These are phyloP conservation scores for Paratrypauchen microcephalus DNA, from an alignment of 2,797 vertebrate genomes.

Conservation along the genomic window DNA sequence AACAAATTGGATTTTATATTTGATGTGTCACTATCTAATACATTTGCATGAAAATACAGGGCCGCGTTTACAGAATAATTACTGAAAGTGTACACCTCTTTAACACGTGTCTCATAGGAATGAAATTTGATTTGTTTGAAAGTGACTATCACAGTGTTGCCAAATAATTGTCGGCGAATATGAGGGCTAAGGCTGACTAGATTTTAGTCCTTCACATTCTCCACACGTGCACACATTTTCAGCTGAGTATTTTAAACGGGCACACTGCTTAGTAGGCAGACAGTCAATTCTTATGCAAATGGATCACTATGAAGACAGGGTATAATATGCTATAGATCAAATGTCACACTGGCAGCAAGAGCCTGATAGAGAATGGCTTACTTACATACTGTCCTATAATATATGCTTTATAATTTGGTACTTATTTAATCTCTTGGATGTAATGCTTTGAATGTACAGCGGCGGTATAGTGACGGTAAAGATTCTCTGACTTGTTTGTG, in stretches of 20 bases:
- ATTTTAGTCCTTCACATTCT: slow-evolving; percentile 75
- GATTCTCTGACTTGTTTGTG: slow-evolving; percentile 43
- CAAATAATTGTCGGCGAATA: slow-evolving; percentile 84
- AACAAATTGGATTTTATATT: slow-evolving; percentile 98
- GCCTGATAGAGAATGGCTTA: slow-evolving; percentile 78
- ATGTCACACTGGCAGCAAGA: slow-evolving; percentile 79
- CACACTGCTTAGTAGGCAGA: slow-evolving; percentile 74
- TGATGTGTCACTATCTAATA: slow-evolving; percentile 97
- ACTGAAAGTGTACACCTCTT: slow-evolving; percentile 98
- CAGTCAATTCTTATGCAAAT: slow-evolving; percentile 82
- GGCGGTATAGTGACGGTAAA: slow-evolving; percentile 26
- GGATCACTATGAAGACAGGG: slow-evolving; percentile 57
- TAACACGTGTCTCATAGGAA: slow-evolving; percentile 96
- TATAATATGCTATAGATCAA: slow-evolving; percentile 81
- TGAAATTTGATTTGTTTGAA: slow-evolving; percentile 96
- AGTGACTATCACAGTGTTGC: slow-evolving; percentile 80
- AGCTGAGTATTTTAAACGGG: slow-evolving; percentile 74
- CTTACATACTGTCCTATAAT: slow-evolving; percentile 78
- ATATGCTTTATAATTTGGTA: slow-evolving; percentile 73
- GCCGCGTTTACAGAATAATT: slow-evolving; percentile 93
- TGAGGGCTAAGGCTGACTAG: slow-evolving; percentile 74
- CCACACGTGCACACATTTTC: slow-evolving; percentile 69
- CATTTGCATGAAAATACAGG: slow-evolving; percentile 94
- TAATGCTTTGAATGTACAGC: slow-evolving; percentile 58
- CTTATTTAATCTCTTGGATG: slow-evolving; percentile 67